phyloP scores from a whole-genome alignment of 2,113 vertebrate species.

The Reinhardtius hippoglossoides region DNA sequence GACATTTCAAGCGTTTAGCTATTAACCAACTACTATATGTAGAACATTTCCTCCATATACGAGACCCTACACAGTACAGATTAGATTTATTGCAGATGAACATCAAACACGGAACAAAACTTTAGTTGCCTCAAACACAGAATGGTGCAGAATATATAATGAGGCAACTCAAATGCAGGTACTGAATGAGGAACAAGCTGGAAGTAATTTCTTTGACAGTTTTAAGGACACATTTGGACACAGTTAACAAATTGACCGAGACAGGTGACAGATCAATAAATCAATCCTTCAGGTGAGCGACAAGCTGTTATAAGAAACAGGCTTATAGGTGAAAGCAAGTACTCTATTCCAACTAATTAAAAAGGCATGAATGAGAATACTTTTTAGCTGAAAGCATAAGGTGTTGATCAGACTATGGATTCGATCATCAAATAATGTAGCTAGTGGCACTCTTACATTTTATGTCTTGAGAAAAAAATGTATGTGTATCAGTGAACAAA shows the following conservation, averaged over 20 bases:
- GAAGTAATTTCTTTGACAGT: neutral
- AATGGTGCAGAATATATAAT: neutral
- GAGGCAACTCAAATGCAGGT: neutral
- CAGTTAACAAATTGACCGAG: conserved; percentile 1
- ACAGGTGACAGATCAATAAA: conserved; percentile 19
- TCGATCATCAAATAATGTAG: neutral
- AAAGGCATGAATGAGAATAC: neutral
- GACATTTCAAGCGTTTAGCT: conserved; percentile 2
- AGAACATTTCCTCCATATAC: neutral
- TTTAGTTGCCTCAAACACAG: neutral
- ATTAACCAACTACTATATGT: neutral
- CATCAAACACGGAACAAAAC: neutral
- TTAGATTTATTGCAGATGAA: neutral
- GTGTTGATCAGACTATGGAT: neutral
- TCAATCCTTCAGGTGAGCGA: neutral
- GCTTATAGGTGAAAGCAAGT: neutral
- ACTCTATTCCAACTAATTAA: neutral
- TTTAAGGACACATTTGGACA: conserved; percentile 3
- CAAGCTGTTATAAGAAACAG: neutral
- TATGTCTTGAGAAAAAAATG: neutral
- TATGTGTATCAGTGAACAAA: neutral
- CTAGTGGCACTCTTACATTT: neutral
- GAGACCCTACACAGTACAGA: neutral
- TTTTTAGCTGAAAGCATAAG: neutral
- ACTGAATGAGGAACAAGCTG: neutral